A percentile compares a stretch with the other conserved stretches of the same genome.
phyloP scores from a whole-genome alignment of 2,113 vertebrate genomes.

The Myrmophylax atrothorax region DNA sequence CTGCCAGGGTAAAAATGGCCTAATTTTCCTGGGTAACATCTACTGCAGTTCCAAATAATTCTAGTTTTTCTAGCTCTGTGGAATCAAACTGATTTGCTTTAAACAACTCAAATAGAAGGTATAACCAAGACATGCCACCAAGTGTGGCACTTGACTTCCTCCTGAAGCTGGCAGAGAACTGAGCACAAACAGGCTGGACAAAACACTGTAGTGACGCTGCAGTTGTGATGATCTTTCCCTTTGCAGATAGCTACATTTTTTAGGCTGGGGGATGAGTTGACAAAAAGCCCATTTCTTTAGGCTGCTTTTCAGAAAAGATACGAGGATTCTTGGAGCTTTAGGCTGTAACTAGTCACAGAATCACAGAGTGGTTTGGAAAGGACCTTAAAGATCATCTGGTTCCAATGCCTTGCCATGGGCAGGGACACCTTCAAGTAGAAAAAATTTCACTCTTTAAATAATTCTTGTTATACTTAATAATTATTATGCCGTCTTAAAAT shows the following conservation, averaged over 20 bases:
- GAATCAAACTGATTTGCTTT: neutral
- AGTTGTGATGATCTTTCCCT: neutral
- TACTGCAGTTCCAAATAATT: neutral
- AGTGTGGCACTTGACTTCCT: neutral
- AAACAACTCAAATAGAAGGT: neutral
- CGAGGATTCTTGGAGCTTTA: neutral
- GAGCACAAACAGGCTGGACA: neutral
- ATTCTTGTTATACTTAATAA: neutral
- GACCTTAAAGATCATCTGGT: neutral
- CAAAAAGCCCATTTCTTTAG: neutral
- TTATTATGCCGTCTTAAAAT: neutral
- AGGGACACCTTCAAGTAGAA: neutral
- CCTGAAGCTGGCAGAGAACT: neutral
- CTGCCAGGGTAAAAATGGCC: neutral
- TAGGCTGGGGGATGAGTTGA: neutral
- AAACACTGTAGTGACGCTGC: neutral
- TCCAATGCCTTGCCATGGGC: neutral
- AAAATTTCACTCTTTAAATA: neutral
- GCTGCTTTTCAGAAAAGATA: neutral
- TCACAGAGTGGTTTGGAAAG: neutral
- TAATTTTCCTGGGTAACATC: neutral
- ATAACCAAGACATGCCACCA: neutral
- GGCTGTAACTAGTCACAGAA: neutral
- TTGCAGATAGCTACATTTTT: neutral
- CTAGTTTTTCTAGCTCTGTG: neutral